A percentile compares a stretch with the other conserved stretches of the same genome.
Conservation (phyloP, 2,113 vertebrate species). For the Lipophrys pholis region DNA sequence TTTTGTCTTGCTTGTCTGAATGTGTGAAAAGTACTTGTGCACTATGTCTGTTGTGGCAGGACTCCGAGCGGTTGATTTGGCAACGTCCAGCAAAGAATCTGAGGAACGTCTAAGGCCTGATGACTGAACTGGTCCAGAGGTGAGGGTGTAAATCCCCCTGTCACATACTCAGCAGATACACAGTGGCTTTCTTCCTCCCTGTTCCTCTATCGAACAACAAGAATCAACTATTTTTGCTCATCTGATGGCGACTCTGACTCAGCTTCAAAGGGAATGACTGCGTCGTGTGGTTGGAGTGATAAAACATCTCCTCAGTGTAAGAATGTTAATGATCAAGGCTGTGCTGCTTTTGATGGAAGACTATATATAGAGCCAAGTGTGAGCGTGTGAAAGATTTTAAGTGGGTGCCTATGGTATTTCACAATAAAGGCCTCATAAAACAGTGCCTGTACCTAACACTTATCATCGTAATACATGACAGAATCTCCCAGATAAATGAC, state of each 20-base stretch:
- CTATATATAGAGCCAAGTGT: conserved; percentile 69
- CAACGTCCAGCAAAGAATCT: conserved; percentile 48
- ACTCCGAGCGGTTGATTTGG: conserved; percentile 6
- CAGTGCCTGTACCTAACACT: conserved; percentile 25
- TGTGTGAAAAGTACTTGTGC: conserved; percentile 1
- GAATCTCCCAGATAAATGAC: conserved; percentile 37
- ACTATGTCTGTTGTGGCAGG: not conserved
- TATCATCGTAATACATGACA: conserved; percentile 36
- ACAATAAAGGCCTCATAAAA: conserved; percentile 59
- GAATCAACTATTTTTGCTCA: conserved; percentile 39
- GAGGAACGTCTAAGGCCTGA: conserved; percentile 42
- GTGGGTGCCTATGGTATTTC: conserved; percentile 57
- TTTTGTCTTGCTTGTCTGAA: not conserved
- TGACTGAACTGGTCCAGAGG: conserved; percentile 57
- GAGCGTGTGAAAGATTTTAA: conserved; percentile 68
- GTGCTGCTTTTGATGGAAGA: conserved; percentile 57
- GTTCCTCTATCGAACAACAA: conserved; percentile 18
- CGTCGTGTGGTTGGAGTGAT: conserved; percentile 64
- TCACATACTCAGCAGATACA: conserved; percentile 45
- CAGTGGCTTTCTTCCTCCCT: not conserved
- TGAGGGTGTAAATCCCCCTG: conserved; percentile 53
- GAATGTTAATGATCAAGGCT: conserved; percentile 78
- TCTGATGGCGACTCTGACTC: conserved; percentile 21
- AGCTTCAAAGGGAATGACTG: conserved; percentile 67
- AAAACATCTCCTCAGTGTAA: conserved; percentile 72